phyloP scores from a whole-genome alignment of 2,113 vertebrate genomes.

The Halcyon malimbica region DNA sequence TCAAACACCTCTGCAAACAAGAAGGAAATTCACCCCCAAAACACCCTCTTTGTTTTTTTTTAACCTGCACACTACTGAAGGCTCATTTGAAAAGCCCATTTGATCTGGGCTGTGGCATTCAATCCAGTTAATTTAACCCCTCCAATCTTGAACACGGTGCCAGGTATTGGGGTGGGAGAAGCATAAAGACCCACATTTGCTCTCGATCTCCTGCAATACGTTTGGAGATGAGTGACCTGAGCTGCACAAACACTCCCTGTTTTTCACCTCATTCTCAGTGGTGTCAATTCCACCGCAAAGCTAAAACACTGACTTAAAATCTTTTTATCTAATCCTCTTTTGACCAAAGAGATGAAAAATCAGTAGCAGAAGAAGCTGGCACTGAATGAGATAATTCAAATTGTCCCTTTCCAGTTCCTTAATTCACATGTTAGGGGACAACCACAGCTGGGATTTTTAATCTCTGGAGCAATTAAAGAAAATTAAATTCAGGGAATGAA shows the following conservation, averaged over 20 bases:
- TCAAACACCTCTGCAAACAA: not conserved
- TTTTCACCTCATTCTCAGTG: not conserved
- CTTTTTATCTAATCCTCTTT: slow-evolving; percentile 1
- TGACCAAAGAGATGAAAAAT: not conserved
- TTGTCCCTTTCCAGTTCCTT: slow-evolving; percentile 19
- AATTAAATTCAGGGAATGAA: slow-evolving; percentile 68
- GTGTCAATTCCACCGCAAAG: not conserved
- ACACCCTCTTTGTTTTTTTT: not conserved
- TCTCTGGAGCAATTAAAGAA: slow-evolving; percentile 74
- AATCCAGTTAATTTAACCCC: not conserved
- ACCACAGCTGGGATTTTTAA: slow-evolving; percentile 35
- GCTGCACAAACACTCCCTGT: not conserved
- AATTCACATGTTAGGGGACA: slow-evolving; percentile 51
- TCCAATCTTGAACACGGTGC: fast-evolving
- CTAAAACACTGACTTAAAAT: not conserved
- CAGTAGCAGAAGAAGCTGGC: slow-evolving; percentile 3
- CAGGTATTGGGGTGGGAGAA: not conserved
- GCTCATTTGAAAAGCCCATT: not conserved
- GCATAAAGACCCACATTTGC: not conserved
- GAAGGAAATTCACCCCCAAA: not conserved
- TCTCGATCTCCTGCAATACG: not conserved
- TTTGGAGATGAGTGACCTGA: not conserved
- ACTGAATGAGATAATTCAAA: not conserved
- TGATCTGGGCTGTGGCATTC: not conserved
- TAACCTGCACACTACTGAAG: not conserved